Evolutionary conservation across 1,140 invertebrate genomes (phyloP), one percentile per base, ranked within the genome.

Genomic region (Drosophila bipectinata): DNA sequence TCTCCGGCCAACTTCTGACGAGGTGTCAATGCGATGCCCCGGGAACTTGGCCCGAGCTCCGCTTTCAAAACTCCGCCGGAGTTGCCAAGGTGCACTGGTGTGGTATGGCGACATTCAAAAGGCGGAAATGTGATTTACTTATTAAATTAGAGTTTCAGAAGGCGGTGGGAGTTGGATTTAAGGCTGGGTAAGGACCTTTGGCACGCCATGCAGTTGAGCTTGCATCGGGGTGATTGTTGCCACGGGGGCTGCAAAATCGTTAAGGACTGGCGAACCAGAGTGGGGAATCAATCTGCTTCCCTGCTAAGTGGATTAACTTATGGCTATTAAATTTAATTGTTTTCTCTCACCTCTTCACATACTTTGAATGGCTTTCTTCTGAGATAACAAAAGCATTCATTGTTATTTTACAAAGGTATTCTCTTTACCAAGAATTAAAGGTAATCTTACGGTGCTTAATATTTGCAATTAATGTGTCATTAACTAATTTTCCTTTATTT

Each of bases 91-190:
- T 53, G 49, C 4, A 21, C 15, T 28, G 39, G 44, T 53, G 51
- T 32, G 41, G 41, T 47, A 18, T 28, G 15, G 47, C 45, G 73
- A 77, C 68, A 77, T 78, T 74, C 74, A 69, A 82, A 74, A 81
- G 69, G 63, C 73, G 81, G 82, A 84, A 84, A 84, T 87, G 82
- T 75, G 81, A 84, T 84, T 84, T 84, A 72, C 77, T 84, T 85
- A 84, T 84, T 84, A 72, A 85, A 84, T 84, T 84, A 84, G 73
- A 75, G 61, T 75, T 64, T 51, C 53, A 53, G 44, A 75, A 59
- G 75, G 72, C 9, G 30, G 15, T 45, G 10, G 28, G n/a, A 37
- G 51, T 5, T 28, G 26, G n/a, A 4, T n/a, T 24, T 6, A 49
- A n/a, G 12, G 3, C n/a, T 44, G 51, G 44, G 44, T 10, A 45